Base-by-base conservation (phyloP, 2,113 vertebrate genomes). In the Bubalus kerabau region DNA sequence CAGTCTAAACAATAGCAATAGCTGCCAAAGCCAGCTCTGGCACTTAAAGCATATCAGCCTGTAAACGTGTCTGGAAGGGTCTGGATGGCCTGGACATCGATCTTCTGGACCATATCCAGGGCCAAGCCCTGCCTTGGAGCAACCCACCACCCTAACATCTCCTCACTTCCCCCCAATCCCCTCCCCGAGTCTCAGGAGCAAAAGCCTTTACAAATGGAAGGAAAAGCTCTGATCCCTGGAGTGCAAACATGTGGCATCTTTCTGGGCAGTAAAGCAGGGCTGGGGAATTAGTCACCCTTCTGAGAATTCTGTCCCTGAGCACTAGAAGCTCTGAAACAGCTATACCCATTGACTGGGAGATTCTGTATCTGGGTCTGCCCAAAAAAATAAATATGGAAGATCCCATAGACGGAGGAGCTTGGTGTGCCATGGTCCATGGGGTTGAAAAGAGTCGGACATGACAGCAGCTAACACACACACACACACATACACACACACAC, bases 241-340 rank as follows among this genome's bases (percentile, higher is more conserved):
- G 7, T 2, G 10, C 13, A 6, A 10, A 10, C 15, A 4, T 6
- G 11, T 13, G 2, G 2, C 21, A 2, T 43, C 43, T 50, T 54
- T 26, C 2, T 0, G 48, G 19, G 40, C 14, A 19, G 67, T 1
- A 4, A 28, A 28, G 36, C 83, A 59, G 56, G 24, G 7, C 1
- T 19, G 28, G 30, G 59, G 78, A 57, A 13, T 56, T 11, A 71
- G 17, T 30, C 17, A 3, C 8, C 11, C 36, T 59, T 30, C 76
- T n/a, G 21, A 12, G n/a, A 36, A 86, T 21, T 23, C 2, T 19
- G 40, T 32, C 62, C 24, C 10, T 36, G 24, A 7, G 17, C 21
- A 3, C 28, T 28, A 1, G 56, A 15, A 19, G 57, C 71, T 36
- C 57, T 23, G 36, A 17, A 52, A 5, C 26, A 10, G 24, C 54